Evolutionary conservation across 2,888 invertebrate species (phyloP).

Genomic region (Pardosa pseudoannulata): DNA sequence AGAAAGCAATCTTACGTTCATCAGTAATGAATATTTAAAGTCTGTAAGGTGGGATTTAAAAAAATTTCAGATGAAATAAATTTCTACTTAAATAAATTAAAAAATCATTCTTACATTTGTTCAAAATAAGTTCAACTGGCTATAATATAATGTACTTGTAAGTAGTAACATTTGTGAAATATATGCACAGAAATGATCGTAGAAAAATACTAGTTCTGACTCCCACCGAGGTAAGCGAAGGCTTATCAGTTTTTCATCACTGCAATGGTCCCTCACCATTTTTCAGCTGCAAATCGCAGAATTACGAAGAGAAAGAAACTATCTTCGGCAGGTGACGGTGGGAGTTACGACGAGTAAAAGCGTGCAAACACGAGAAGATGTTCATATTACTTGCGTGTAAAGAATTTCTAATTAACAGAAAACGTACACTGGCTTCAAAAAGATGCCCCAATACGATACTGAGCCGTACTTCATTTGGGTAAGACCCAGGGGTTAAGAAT

Average conservation of each 20-base stretch:
- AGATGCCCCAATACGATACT: slow-evolving; percentile 64
- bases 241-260: slow-evolving; percentile 18
- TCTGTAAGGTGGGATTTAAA: too few species aligned
- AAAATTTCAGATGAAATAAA: too few species aligned
- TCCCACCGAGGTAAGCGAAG: too few species aligned
- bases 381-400: slow-evolving; percentile 67
- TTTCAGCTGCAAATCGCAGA: slow-evolving; percentile 60
- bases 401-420: slow-evolving; percentile 72
- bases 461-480: slow-evolving; percentile 55
- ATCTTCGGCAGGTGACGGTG: slow-evolving; percentile 47
- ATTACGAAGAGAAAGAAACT: background rate
- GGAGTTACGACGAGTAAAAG: slow-evolving; percentile 49
- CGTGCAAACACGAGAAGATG: slow-evolving; percentile 60
- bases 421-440: slow-evolving; percentile 57
- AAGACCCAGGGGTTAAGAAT: slow-evolving; percentile 31
- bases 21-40: too few species aligned
- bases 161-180: too few species aligned
- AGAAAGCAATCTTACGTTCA: too few species aligned
- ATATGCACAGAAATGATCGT: too few species aligned
- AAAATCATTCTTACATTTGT: too few species aligned
- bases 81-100: too few species aligned
- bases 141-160: too few species aligned
- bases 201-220: too few species aligned
- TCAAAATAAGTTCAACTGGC: too few species aligned
- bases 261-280: slow-evolving; percentile 32